Conservation (phyloP, 2,888 invertebrate genomes). For the Eupithecia subfuscata region DNA sequence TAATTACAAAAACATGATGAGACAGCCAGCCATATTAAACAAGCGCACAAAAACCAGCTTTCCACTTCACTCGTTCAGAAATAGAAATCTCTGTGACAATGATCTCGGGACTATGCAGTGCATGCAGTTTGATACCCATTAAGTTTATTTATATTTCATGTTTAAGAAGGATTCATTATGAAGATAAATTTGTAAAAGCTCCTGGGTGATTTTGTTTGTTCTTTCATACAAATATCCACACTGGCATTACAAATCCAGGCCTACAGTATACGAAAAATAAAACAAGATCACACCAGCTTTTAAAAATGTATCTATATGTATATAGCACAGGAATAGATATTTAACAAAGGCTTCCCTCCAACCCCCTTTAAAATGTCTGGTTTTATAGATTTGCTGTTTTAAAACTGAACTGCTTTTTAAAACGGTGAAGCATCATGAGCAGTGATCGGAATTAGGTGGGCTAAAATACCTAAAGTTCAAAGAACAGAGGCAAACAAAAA, state of each 20-base stretch:
- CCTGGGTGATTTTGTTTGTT: no score
- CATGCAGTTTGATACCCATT: background rate
- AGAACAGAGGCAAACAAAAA: no score
- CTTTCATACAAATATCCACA: no score
- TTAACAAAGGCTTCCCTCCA: background rate
- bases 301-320: no score
- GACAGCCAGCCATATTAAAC: constrained; percentile 33
- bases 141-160: background rate
- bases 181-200: no score
- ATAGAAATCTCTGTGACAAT: constrained; percentile 67
- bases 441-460: no score
- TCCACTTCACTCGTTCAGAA: constrained; percentile 64
- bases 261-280: no score
- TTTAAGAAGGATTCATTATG: background rate
- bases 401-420: background rate
- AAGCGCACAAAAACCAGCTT: constrained; percentile 46
- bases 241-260: no score
- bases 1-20: constrained; percentile 33
- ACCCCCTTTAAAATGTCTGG: background rate
- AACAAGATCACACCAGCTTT: no score
- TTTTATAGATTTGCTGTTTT: background rate
- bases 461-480: no score
- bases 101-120: constrained; percentile 40
- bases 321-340: background rate
- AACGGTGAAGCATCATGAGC: no score